Conservation (phyloP, 2,888 invertebrate species). For the Malthinus seriepunctatus region DNA sequence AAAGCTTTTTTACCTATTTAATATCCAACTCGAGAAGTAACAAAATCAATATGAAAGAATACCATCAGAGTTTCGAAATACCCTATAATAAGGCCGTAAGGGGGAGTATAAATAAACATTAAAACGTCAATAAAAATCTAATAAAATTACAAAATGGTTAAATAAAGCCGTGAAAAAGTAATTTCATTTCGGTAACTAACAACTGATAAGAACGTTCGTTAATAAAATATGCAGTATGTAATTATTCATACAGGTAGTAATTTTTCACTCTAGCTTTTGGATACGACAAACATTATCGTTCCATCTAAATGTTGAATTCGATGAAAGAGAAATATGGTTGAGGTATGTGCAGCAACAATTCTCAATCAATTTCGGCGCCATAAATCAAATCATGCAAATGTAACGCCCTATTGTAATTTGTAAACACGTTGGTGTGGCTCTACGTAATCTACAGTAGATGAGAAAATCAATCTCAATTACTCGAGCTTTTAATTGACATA, state of each 20-base stretch:
- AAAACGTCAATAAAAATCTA: too few relatives aligned
- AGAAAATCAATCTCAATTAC: constrained; percentile 35
- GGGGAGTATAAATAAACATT: too few relatives aligned
- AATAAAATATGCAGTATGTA: constrained; percentile 15
- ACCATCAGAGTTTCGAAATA: too few relatives aligned
- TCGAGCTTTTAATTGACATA: constrained; percentile 32
- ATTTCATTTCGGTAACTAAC: constrained; percentile 9
- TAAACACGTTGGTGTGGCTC: constrained; percentile 33
- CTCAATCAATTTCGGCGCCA: constrained; percentile 32
- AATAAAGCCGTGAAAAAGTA: constrained; percentile 6
- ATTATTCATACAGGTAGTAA: constrained; percentile 5
- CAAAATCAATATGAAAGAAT: too few relatives aligned
- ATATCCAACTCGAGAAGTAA: too few relatives aligned
- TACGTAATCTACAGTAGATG: constrained; percentile 30
- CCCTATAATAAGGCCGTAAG: too few relatives aligned
- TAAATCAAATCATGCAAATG: constrained; percentile 36
- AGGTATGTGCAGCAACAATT: constrained; percentile 20
- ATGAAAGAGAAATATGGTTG: constrained; percentile 15
- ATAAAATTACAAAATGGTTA: background rate
- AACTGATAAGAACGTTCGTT: constrained; percentile 11
- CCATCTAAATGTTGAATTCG: constrained; percentile 14
- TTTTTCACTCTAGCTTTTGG: constrained; percentile 8
- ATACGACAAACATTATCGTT: constrained; percentile 11
- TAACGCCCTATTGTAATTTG: constrained; percentile 32
- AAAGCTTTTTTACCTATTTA: too few relatives aligned